Conservation (phyloP, 2,797 vertebrate genomes). For the Chiloscyllium punctatum region DNA sequence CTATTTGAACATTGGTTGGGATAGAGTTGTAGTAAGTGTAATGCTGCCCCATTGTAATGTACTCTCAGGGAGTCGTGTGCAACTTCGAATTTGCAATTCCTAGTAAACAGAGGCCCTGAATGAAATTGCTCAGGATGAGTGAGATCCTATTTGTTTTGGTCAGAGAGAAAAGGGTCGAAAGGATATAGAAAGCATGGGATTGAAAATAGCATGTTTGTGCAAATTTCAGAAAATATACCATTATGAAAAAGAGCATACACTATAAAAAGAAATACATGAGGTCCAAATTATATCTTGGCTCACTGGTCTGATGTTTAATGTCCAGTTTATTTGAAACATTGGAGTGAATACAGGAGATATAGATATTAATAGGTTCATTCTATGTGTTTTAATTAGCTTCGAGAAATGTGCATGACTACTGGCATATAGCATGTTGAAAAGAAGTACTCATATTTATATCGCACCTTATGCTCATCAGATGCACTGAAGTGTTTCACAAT, state of each 20-base stretch:
- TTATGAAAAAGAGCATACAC: neutral
- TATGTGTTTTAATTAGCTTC: neutral
- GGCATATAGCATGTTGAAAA: neutral
- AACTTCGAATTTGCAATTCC: neutral
- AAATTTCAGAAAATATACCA: neutral
- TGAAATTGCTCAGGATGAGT: neutral
- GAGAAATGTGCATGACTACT: neutral
- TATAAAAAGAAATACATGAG: neutral
- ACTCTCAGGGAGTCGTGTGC: neutral
- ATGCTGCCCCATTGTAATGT: neutral
- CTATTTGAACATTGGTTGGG: neutral
- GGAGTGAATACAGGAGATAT: neutral
- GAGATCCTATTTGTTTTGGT: neutral
- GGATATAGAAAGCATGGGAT: neutral
- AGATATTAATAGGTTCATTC: neutral
- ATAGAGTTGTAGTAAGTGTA: neutral
- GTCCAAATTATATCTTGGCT: neutral
- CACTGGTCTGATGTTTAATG: neutral
- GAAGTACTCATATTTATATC: neutral
- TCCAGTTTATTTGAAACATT: neutral
- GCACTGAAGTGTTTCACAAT: neutral
- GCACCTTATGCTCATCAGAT: neutral
- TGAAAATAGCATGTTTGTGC: neutral
- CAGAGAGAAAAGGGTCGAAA: neutral
- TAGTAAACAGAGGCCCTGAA: neutral